Evolutionary conservation across 2,888 invertebrate genomes (phyloP).

Genomic region (Machimus atricapillus): DNA sequence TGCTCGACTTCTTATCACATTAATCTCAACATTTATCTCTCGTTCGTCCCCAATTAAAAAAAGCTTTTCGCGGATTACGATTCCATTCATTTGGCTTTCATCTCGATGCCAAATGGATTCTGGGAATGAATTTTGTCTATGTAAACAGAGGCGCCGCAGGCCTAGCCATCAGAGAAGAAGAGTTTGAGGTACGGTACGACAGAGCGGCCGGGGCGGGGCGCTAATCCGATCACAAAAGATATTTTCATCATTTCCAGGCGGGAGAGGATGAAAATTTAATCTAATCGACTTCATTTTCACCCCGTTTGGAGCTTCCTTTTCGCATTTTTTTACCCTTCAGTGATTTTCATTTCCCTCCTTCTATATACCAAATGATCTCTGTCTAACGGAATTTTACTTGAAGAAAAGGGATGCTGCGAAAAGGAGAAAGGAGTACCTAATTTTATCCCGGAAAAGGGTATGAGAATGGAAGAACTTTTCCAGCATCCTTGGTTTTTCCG

Average conservation of each 20-base stretch:
- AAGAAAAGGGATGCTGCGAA: neutral
- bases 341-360: constrained; percentile 3
- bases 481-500: neutral
- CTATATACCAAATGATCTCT: neutral
- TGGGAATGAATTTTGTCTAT: neutral
- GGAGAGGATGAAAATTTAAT: constrained; percentile 6
- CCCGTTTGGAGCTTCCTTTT: constrained; percentile 23
- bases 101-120: constrained; percentile 5
- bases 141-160: neutral
- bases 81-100: constrained; percentile 23
- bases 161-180: neutral
- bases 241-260: constrained; percentile 1
- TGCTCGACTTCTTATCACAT: constrained; percentile 20
- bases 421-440: neutral
- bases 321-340: constrained; percentile 3
- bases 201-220: neutral
- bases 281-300: constrained; percentile 21
- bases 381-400: neutral
- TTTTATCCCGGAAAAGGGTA: neutral
- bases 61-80: constrained; percentile 22
- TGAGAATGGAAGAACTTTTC: neutral
- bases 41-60: constrained; percentile 23
- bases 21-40: constrained; percentile 27
- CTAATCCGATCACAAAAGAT: neutral
- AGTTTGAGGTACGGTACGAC: neutral